These are phyloP conservation scores for Semicossyphus pulcher DNA, from an alignment of 2,113 vertebrate genomes.

Conservation along the genomic window DNA sequence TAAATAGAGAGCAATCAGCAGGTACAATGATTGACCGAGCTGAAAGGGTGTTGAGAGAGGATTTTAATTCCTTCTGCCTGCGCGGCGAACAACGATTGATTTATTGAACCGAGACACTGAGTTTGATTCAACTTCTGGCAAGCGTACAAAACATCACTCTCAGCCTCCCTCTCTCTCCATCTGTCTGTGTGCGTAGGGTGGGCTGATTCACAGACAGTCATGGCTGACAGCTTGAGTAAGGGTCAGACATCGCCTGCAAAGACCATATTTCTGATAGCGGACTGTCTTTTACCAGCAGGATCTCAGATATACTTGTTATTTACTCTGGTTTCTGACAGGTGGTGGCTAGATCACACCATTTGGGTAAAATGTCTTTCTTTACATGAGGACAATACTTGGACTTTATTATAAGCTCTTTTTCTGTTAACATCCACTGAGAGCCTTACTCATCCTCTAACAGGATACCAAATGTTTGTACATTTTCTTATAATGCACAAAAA, in stretches of 20 bases:
- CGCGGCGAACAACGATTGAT: slow-evolving; percentile 43
- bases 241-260: slow-evolving; percentile 25
- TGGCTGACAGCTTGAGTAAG: slow-evolving; percentile 34
- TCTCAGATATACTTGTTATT: slow-evolving; percentile 12
- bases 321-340: slow-evolving; percentile 34
- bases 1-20: neutral
- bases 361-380: slow-evolving; percentile 34
- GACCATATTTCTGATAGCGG: slow-evolving; percentile 1
- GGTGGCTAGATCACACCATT: slow-evolving; percentile 33
- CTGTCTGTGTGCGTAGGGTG: slow-evolving; percentile 14
- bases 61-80: slow-evolving; percentile 12
- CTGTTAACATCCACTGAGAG: neutral
- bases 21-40: slow-evolving; percentile 5
- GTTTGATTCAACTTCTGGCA: slow-evolving; percentile 57
- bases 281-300: slow-evolving; percentile 9
- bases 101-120: slow-evolving; percentile 44
- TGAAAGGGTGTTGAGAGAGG: slow-evolving; percentile 14
- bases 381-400: slow-evolving; percentile 9
- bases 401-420: slow-evolving; percentile 10
- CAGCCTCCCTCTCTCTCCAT: neutral
- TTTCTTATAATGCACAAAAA: neutral
- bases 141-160: slow-evolving; percentile 21
- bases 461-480: neutral
- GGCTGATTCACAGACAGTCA: slow-evolving; percentile 53
- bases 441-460: neutral